These are phyloP conservation scores for Bombus pyrosoma DNA, from an alignment of 1,140 invertebrate species.

Conservation along the genomic window DNA sequence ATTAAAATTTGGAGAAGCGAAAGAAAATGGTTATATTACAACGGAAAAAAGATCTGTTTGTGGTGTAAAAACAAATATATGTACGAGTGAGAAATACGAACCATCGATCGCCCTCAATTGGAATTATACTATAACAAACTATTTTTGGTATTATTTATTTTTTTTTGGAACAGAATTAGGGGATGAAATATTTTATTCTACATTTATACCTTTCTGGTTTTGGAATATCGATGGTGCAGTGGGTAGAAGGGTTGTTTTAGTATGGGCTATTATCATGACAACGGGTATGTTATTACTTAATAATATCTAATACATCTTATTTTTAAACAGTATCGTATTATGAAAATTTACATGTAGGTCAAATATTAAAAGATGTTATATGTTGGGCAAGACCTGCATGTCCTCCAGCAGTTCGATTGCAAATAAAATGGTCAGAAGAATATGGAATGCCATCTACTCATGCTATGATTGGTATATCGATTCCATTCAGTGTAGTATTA, in stretches of 20 bases:
- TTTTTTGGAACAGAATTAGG: slow-evolving; percentile 91
- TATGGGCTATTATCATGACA: slow-evolving; percentile 94
- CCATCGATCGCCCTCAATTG: slow-evolving; percentile 37
- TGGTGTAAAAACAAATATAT: slow-evolving; percentile 26
- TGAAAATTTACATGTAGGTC: slow-evolving; percentile 83
- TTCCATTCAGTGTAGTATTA: slow-evolving; percentile 92
- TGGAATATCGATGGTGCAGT: slow-evolving; percentile 95
- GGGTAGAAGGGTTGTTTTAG: slow-evolving; percentile 89
- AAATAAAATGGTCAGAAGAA: slow-evolving; percentile 93
- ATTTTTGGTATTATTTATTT: slow-evolving; percentile 94
- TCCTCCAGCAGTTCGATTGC: slow-evolving; percentile 91
- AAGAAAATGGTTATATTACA: slow-evolving; percentile 51
- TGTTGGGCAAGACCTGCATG: slow-evolving; percentile 91
- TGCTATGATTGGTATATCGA: slow-evolving; percentile 93
- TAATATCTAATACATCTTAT: slow-evolving; percentile 18
- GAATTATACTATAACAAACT: slow-evolving; percentile 87
- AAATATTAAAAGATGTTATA: slow-evolving; percentile 94
- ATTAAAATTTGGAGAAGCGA: slow-evolving; percentile 36
- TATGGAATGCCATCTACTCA: slow-evolving; percentile 98
- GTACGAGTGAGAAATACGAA: slow-evolving; percentile 3
- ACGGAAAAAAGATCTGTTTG: slow-evolving; percentile 16
- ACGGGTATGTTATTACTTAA: slow-evolving; percentile 84
- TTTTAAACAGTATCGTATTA: neutral
- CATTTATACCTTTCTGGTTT: slow-evolving; percentile 95
- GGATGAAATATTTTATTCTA: slow-evolving; percentile 94